These are phyloP conservation scores for Coelopa frigida DNA, from an alignment of 1,140 invertebrate genomes.

Conservation along the genomic window DNA sequence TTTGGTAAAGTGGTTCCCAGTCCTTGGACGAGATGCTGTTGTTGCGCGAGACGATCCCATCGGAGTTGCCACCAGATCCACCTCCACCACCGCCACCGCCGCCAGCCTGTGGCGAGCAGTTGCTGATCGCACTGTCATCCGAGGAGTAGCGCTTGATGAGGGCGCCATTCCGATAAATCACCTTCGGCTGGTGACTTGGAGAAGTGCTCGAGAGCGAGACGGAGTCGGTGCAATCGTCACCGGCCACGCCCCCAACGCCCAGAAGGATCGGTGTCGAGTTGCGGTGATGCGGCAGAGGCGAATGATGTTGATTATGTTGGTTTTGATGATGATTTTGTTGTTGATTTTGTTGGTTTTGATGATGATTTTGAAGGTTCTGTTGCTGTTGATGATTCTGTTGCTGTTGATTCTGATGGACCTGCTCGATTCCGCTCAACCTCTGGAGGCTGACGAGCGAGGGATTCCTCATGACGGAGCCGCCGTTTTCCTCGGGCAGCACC, in stretches of 20 bases:
- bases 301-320: conserved; percentile 3
- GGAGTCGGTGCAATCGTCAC: conserved; percentile 7
- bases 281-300: conserved; percentile 14
- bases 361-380: conserved; percentile 9
- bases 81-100: conserved; percentile 7
- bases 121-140: conserved; percentile 21
- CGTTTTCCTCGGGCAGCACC: conserved; percentile 64
- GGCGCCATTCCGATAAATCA: conserved; percentile 15
- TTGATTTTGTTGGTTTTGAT: conserved; percentile 4
- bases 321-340: conserved; percentile 4
- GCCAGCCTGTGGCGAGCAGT: conserved; percentile 16
- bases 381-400: not conserved
- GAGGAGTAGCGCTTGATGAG: conserved; percentile 20
- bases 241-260: not conserved
- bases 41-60: conserved; percentile 32
- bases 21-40: conserved; percentile 44
- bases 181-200: conserved; percentile 16
- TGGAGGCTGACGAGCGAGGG: conserved; percentile 26
- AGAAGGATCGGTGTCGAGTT: conserved; percentile 10
- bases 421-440: conserved; percentile 6
- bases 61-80: conserved; percentile 8
- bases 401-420: not conserved
- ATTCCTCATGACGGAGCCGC: conserved; percentile 50
- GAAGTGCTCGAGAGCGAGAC: conserved; percentile 14
- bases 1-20: conserved; percentile 49